These are phyloP conservation scores for Cancer borealis DNA, from an alignment of 2,888 invertebrate genomes.

Conservation along the genomic window DNA sequence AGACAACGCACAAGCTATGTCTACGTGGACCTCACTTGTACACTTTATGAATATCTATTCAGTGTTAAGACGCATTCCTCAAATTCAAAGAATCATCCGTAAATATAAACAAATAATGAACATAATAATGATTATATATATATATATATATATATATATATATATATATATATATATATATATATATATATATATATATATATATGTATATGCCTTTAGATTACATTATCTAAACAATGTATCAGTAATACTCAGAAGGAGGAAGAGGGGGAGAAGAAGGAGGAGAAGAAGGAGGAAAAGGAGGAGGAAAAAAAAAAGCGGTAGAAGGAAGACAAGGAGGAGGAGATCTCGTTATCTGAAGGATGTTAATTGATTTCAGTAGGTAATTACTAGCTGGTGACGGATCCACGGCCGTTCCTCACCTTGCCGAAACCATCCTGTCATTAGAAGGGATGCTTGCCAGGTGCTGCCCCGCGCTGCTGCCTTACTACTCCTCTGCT, in stretches of 20 bases:
- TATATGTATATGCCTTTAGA: background rate
- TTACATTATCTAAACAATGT: background rate
- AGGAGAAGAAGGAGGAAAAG: background rate
- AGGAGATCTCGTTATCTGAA: background rate
- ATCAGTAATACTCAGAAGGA: background rate
- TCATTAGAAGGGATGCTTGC: background rate
- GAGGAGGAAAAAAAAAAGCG: background rate
- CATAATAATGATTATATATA: background rate
- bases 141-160: background rate
- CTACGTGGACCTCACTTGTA: background rate
- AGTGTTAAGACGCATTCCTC: background rate
- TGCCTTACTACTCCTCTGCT: background rate
- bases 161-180: background rate
- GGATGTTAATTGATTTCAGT: slow-evolving; percentile 27
- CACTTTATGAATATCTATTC: background rate
- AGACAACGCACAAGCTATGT: too few species aligned
- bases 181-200: background rate
- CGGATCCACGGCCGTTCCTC: background rate
- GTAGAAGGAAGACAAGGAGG: background rate
- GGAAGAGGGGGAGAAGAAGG: background rate
- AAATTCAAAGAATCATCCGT: background rate
- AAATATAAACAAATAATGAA: background rate
- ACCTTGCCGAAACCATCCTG: background rate
- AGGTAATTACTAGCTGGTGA: slow-evolving; percentile 27
- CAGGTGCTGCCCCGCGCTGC: background rate